A percentile compares a stretch with the other conserved stretches of the same genome.
Evolutionary conservation across 2,888 invertebrate species (phyloP).

Genomic region (Pseudococcus viburni): DNA sequence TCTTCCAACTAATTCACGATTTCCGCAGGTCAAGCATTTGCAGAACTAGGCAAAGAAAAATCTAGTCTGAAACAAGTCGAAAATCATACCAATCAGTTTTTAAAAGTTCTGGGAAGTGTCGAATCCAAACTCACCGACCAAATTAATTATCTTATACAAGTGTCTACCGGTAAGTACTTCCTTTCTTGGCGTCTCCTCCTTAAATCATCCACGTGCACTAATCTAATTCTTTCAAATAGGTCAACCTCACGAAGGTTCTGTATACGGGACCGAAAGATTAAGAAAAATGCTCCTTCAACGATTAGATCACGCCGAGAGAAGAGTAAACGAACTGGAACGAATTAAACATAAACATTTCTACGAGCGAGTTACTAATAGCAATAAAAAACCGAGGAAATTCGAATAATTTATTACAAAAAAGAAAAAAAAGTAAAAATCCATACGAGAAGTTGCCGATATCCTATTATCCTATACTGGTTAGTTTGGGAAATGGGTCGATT

Average conservation of each 20-base stretch:
- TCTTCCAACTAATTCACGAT: background rate
- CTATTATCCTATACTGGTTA: conserved; percentile 66
- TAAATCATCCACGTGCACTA: background rate
- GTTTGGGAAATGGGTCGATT: conserved; percentile 91
- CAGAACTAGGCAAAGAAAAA: conserved; percentile 96
- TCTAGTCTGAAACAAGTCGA: conserved; percentile 94
- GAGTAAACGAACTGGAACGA: conserved; percentile 91
- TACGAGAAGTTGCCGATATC: background rate
- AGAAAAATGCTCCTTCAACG: conserved; percentile 97
- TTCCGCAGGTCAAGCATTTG: conserved; percentile 80
- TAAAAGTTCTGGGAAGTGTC: conserved; percentile 90
- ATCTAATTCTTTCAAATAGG: conserved; percentile 73
- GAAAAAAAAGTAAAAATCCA: background rate
- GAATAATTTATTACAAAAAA: conserved; percentile 41
- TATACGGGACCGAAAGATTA: conserved; percentile 95
- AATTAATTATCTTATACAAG: conserved; percentile 97
- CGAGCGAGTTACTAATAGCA: conserved; percentile 54
- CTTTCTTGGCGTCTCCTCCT: background rate
- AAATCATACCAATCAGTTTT: conserved; percentile 89
- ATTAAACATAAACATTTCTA: conserved; percentile 67
- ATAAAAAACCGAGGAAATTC: conserved; percentile 64
- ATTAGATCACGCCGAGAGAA: conserved; percentile 90
- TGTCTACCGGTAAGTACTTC: conserved; percentile 82
- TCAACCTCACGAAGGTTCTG: conserved; percentile 96
- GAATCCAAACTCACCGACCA: conserved; percentile 93